Evolutionary conservation across 2,797 vertebrate species (phyloP).

Genomic region (Forpus xanthops): DNA sequence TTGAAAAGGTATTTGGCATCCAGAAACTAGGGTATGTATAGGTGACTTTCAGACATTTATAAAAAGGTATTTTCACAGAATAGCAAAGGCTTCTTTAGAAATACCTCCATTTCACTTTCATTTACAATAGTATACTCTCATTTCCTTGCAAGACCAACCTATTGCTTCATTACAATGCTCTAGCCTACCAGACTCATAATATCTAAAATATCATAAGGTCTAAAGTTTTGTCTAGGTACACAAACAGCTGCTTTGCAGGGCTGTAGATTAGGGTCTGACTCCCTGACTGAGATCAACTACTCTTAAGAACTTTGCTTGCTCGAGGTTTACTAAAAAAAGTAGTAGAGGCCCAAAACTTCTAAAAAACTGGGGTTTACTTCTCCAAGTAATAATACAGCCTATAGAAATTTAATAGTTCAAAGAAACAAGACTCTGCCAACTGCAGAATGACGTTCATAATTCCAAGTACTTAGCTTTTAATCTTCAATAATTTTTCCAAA

Average conservation of each 20-base stretch:
- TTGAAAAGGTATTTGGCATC: background rate
- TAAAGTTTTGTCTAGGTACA: background rate
- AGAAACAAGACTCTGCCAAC: background rate
- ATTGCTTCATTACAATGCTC: background rate
- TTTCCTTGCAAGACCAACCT: background rate
- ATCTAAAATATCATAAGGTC: background rate
- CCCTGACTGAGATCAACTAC: background rate
- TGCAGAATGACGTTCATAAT: background rate
- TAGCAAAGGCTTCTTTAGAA: background rate
- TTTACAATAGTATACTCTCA: background rate
- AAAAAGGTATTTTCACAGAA: background rate
- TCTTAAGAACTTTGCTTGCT: background rate
- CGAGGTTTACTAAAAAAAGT: background rate
- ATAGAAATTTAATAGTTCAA: background rate
- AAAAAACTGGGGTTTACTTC: background rate
- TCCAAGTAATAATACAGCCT: background rate
- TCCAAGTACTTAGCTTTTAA: background rate
- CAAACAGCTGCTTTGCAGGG: background rate
- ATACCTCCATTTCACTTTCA: background rate
- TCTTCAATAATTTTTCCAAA: background rate
- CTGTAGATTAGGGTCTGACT: background rate
- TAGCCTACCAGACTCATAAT: background rate
- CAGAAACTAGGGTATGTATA: constrained; percentile 2
- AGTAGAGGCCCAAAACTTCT: background rate
- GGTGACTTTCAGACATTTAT: background rate